These are phyloP conservation scores for Anthonomus grandis DNA, from an alignment of 1,140 invertebrate genomes.

Conservation along the genomic window DNA sequence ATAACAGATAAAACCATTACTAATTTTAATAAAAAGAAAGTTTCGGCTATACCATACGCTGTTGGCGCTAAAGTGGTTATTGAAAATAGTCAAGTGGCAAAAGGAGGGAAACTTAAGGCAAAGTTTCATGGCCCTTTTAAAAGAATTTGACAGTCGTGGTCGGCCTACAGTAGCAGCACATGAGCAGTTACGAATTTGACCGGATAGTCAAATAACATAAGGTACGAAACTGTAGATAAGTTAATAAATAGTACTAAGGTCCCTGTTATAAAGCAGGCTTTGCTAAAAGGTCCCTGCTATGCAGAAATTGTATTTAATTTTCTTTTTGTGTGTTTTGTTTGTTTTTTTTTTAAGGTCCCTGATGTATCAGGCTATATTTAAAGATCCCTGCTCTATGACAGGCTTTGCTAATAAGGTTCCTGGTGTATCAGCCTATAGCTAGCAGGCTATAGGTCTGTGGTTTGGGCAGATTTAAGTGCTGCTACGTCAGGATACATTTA, in stretches of 20 bases:
- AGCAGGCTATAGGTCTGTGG: background rate
- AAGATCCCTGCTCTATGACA: background rate
- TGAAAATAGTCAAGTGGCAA: conserved; percentile 4
- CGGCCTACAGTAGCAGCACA: background rate
- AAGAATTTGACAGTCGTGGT: background rate
- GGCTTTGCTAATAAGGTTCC: background rate
- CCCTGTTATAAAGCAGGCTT: conserved; percentile 1
- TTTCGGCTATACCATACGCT: background rate
- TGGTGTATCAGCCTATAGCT: background rate
- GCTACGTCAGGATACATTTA: background rate
- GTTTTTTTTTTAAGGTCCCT: background rate
- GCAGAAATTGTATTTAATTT: too few species aligned
- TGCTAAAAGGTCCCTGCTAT: background rate
- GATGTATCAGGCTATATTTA: background rate
- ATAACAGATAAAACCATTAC: background rate
- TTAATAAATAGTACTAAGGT: background rate
- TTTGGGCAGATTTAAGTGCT: background rate
- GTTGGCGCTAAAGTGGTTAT: conserved; percentile 1
- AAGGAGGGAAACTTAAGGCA: conserved; percentile 2
- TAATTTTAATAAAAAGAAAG: background rate
- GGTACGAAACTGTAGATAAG: background rate
- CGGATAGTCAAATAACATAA: background rate
- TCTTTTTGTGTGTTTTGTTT: too few species aligned
- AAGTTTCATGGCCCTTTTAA: conserved; percentile 4
- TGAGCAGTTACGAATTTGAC: background rate